A percentile compares a stretch with the other conserved stretches of the same genome.
Conservation (phyloP, 2,113 vertebrate species). For the Amazona guildingii region DNA sequence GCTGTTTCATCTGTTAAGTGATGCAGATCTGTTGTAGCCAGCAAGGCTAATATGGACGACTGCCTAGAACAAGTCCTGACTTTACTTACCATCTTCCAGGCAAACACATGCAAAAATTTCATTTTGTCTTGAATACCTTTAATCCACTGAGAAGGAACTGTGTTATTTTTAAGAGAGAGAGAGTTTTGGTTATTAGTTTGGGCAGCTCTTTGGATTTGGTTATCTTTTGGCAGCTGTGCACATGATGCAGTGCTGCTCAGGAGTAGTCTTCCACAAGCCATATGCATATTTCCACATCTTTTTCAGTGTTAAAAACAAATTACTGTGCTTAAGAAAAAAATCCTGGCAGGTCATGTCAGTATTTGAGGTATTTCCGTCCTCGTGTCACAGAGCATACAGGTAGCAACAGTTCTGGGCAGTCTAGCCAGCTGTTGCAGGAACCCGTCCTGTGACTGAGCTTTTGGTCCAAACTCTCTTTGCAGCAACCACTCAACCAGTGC, state of each 20-base stretch:
- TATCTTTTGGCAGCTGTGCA: not conserved
- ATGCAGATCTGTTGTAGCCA: not conserved
- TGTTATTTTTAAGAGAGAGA: not conserved
- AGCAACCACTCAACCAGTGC: not conserved
- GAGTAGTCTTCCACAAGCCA: accelerated
- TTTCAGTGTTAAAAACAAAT: not conserved
- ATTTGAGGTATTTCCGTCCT: not conserved
- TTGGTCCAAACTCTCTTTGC: not conserved
- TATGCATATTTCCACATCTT: not conserved
- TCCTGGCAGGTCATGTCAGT: not conserved
- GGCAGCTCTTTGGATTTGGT: not conserved
- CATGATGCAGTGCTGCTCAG: not conserved
- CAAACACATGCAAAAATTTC: not conserved
- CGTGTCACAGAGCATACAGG: accelerated
- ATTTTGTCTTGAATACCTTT: not conserved
- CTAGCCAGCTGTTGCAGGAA: not conserved
- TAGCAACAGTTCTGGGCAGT: not conserved
- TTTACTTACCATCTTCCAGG: accelerated
- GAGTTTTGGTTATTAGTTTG: not conserved
- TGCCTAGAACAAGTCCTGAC: not conserved
- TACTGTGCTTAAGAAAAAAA: not conserved
- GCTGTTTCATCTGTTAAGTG: not conserved
- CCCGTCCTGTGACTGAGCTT: not conserved
- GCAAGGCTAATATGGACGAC: not conserved
- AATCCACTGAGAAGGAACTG: not conserved